phyloP scores from a whole-genome alignment of 2,888 invertebrate species.

The Taenaris catops region DNA sequence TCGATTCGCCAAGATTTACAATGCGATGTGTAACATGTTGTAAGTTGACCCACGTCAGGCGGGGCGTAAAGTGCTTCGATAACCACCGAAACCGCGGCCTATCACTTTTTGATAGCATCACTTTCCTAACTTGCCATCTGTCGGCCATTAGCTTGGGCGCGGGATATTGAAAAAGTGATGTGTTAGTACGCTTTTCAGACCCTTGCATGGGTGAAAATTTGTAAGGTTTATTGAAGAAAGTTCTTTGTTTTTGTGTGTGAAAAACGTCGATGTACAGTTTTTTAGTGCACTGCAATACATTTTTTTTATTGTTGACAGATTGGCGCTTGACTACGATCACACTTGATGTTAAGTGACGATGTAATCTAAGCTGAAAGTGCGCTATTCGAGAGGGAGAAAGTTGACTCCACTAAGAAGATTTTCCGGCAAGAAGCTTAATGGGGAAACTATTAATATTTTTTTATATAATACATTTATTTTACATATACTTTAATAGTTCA shows the following conservation, averaged over 20 bases:
- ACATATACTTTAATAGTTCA: no score
- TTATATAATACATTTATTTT: no score
- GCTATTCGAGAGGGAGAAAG: no score
- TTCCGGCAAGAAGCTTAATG: no score
- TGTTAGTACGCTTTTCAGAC: constrained; percentile 22
- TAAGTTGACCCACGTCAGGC: constrained; percentile 45
- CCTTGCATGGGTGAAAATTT: constrained; percentile 4
- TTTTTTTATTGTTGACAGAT: no score
- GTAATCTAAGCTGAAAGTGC: no score
- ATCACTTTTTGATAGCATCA: constrained; percentile 80
- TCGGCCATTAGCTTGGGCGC: constrained; percentile 69
- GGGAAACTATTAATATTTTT: no score
- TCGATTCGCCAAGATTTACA: constrained; percentile 2
- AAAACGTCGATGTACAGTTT: no score
- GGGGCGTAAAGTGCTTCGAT: constrained; percentile 71
- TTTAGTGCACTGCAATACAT: no score
- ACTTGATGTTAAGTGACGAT: no score
- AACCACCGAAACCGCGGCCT: constrained; percentile 73
- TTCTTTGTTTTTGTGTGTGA: background rate
- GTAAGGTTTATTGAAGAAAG: background rate
- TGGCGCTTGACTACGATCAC: no score
- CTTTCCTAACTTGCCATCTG: constrained; percentile 78
- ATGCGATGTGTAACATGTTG: constrained; percentile 19
- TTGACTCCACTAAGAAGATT: no score
- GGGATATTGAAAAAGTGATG: constrained; percentile 75